Percentiles rank a stretch among this genome's conserved stretches.
phyloP scores from a whole-genome alignment of 2,888 invertebrate species.

The Leucozona laternaria region DNA sequence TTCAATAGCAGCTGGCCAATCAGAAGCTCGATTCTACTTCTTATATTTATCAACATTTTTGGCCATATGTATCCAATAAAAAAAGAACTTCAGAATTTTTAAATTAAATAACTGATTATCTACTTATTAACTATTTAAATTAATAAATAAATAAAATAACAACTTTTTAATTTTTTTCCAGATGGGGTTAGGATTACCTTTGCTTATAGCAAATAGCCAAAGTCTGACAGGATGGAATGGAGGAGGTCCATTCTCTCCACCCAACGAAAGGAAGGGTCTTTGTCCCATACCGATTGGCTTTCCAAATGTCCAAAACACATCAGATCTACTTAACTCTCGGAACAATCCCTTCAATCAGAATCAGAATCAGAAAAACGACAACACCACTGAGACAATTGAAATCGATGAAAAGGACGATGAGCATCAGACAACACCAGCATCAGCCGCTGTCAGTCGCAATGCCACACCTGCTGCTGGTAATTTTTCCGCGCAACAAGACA shows the following conservation, averaged over 20 bases:
- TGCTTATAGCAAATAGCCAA: constrained; percentile 81
- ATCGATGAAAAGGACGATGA: constrained; percentile 70
- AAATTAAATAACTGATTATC: too few species aligned
- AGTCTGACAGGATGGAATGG: constrained; percentile 81
- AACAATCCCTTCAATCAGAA: constrained; percentile 56
- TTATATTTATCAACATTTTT: too few species aligned
- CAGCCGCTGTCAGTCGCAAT: constrained; percentile 74
- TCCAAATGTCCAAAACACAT: constrained; percentile 54
- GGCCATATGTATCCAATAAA: too few species aligned
- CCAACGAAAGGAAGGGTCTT: constrained; percentile 78
- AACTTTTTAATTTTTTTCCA: constrained; percentile 71
- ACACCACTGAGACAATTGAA: constrained; percentile 53
- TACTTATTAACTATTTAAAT: too few species aligned
- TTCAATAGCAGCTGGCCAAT: too few species aligned
- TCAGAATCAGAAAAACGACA: constrained; percentile 55
- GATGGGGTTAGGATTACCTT: constrained; percentile 82
- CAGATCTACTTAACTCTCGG: constrained; percentile 52
- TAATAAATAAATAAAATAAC: background rate
- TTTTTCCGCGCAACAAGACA: constrained; percentile 65
- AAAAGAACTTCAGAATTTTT: too few species aligned
- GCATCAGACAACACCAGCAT: constrained; percentile 77
- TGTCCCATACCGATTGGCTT: constrained; percentile 80
- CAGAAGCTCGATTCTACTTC: too few species aligned
- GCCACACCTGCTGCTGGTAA: constrained; percentile 47
- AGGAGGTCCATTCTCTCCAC: constrained; percentile 81